Evolutionary conservation across 2,888 invertebrate genomes (phyloP), one percentile per base, ranked within the genome.

Genomic region (Drosophila prostipennis): DNA sequence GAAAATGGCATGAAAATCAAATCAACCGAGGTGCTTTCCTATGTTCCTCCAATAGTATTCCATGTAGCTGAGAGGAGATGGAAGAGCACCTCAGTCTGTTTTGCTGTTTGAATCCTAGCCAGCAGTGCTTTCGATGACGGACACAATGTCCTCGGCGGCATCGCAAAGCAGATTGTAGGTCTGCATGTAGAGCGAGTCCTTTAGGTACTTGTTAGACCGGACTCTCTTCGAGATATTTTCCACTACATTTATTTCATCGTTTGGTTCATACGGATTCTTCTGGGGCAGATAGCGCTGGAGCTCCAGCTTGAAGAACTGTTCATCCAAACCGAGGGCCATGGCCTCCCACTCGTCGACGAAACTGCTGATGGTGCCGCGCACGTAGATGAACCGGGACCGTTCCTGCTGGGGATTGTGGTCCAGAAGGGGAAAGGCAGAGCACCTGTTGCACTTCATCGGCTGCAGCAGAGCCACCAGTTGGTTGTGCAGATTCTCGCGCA

Each of bases 141-240:
- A 89, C 0, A 89, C 90, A 60, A 90, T 79, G 55, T 90, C 80
- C 70, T 90, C 90, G n/a, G 72, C 76, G 7, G 80, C 73, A 72
- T 90, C 80, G 13, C 91, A 88, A 49, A 90, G 36, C 36, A 88
- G 39, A 2, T 77, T 78, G 26, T 91, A 90, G 7, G 91, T 90
- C 14, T 90, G 89, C 69, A 90, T 68, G 46, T 89, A 90, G n/a
- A 90, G 75, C 0, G 87, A 53, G 42, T 90, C 90, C n/a, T 76
- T 74, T 7, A 90, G 84, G 32, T 76, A 72, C 48, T 90, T 90
- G n/a, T 68, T 68, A 39, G 43, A 7, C 0, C 55, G 58, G 1
- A 87, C 67, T 13, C 63, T 71, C 34, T 79, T 78, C 2, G 74
- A 45, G 4, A 86, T 26, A 3, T 57, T 57, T 0, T 73, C 39